phyloP scores from a whole-genome alignment of 2,113 vertebrate species.

The Ovis canadensis region DNA sequence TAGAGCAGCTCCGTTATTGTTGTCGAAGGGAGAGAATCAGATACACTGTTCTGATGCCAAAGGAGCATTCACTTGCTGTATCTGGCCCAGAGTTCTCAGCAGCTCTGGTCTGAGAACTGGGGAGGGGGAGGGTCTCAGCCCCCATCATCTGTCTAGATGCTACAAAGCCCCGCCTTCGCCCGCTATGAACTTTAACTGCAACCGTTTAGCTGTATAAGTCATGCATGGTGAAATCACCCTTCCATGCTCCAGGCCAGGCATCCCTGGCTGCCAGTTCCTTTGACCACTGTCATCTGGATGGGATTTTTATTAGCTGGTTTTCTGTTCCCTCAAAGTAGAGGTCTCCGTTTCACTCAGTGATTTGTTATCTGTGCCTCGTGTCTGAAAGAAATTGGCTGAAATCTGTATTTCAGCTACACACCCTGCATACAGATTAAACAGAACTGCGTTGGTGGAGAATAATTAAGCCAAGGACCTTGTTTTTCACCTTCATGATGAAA shows the following conservation, averaged over 20 bases:
- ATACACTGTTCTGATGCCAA: neutral
- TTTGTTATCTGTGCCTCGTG: conserved; percentile 26
- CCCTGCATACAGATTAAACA: conserved; percentile 52
- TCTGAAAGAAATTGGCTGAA: conserved; percentile 51
- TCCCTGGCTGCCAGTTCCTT: neutral
- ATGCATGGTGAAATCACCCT: neutral
- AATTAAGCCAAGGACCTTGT: conserved; percentile 64
- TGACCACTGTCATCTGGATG: neutral
- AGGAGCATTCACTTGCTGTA: neutral
- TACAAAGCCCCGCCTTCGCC: neutral
- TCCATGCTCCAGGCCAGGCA: neutral
- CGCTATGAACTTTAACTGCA: neutral
- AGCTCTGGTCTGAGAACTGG: neutral
- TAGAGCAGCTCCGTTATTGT: neutral
- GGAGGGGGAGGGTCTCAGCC: neutral
- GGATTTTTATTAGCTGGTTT: neutral
- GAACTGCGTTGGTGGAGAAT: conserved; percentile 41
- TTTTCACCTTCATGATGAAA: conserved; percentile 70
- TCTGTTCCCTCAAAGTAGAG: neutral
- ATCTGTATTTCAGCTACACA: neutral
- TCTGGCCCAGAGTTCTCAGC: neutral
- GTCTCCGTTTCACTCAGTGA: neutral
- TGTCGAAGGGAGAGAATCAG: neutral
- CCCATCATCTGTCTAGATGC: neutral
- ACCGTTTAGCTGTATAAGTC: neutral